Percentiles rank a stretch among this genome's conserved stretches.
phyloP scores from a whole-genome alignment of 2,797 vertebrate genomes.

The Danio jaintianensis region DNA sequence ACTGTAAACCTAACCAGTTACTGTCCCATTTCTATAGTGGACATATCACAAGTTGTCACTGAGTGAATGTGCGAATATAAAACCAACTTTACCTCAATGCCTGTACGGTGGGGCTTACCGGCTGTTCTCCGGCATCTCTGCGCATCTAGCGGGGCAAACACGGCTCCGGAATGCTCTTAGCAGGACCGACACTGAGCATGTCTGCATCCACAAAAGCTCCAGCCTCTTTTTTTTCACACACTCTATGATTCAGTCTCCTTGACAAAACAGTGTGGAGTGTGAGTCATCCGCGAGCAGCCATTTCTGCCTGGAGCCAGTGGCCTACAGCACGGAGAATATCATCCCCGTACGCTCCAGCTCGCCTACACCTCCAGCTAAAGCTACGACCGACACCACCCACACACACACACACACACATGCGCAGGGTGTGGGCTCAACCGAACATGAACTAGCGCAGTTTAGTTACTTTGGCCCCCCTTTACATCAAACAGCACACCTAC shows the following conservation, averaged over 20 bases:
- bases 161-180: slow-evolving; percentile 50
- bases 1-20: too few species aligned
- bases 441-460: slow-evolving; percentile 54
- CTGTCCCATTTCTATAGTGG: too few species aligned
- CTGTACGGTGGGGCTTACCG: slow-evolving; percentile 69
- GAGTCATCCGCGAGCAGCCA: slow-evolving; percentile 82
- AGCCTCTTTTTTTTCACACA: slow-evolving; percentile 56
- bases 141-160: slow-evolving; percentile 66
- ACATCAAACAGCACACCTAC: slow-evolving; percentile 60
- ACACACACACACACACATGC: slow-evolving; percentile 58
- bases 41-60: too few species aligned
- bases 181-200: slow-evolving; percentile 61
- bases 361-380: slow-evolving; percentile 57
- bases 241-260: slow-evolving; percentile 83
- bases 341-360: slow-evolving; percentile 52
- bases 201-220: slow-evolving; percentile 46
- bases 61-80: too few species aligned
- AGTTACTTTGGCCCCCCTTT: slow-evolving; percentile 50
- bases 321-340: slow-evolving; percentile 60
- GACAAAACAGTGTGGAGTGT: slow-evolving; percentile 80
- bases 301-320: slow-evolving; percentile 76
- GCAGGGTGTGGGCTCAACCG: slow-evolving; percentile 65
- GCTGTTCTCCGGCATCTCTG: slow-evolving; percentile 78
- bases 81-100: too few species aligned
- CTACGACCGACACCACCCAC: slow-evolving; percentile 78